Evolutionary conservation across 2,888 invertebrate genomes (phyloP).

Genomic region (Ornithoptera alexandrae): DNA sequence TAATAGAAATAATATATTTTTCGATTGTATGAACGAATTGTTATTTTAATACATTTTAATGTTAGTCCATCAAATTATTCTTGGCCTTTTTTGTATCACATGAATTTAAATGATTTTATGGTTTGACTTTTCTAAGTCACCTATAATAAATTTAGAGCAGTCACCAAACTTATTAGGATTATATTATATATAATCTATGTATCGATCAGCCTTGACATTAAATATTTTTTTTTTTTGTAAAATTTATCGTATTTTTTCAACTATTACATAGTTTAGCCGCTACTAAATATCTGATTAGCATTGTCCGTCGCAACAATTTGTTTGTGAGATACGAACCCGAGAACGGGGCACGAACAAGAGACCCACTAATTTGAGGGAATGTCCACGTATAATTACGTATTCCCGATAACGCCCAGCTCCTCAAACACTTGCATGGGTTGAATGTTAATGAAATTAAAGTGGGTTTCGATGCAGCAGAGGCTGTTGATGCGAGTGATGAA

Average conservation of each 20-base stretch:
- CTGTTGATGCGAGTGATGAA: slow-evolving; percentile 3
- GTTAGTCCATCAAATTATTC: no score
- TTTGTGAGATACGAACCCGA: slow-evolving; percentile 41
- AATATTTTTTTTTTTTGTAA: no score
- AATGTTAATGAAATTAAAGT: slow-evolving; percentile 58
- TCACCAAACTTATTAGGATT: no score
- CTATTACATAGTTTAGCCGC: slow-evolving; percentile 34
- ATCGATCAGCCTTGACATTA: no score
- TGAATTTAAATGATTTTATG: no score
- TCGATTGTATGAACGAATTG: no score
- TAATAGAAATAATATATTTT: not conserved
- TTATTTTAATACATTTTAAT: no score
- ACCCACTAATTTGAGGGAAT: slow-evolving; percentile 48
- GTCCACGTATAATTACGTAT: slow-evolving; percentile 45
- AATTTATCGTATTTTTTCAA: no score
- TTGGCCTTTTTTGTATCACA: no score
- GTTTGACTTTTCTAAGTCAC: no score
- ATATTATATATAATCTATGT: no score
- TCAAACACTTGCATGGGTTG: slow-evolving; percentile 43
- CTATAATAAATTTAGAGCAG: no score
- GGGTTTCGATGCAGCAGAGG: slow-evolving; percentile 37
- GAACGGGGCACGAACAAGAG: slow-evolving; percentile 40
- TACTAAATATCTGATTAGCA: slow-evolving; percentile 46
- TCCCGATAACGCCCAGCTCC: slow-evolving; percentile 46
- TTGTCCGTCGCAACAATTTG: slow-evolving; percentile 39